Evolutionary conservation across 2,888 invertebrate species (phyloP).

Genomic region (Tipula unca): DNA sequence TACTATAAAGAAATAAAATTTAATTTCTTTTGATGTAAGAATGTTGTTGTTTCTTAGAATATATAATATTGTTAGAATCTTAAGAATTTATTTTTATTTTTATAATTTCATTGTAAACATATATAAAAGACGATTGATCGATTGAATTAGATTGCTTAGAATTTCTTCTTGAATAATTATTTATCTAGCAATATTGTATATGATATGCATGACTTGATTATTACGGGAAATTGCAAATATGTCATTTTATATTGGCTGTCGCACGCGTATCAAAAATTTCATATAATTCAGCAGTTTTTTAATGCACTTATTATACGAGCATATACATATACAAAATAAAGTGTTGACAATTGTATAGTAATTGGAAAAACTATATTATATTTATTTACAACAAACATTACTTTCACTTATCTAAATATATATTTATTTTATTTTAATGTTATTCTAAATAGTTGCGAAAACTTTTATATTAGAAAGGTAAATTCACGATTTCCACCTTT

Average conservation of each 20-base stretch:
- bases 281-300: not conserved
- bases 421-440: not conserved
- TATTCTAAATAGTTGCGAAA: not conserved
- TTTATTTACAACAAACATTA: not conserved
- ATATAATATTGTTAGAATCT: not conserved
- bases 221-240: not conserved
- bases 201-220: not conserved
- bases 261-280: not conserved
- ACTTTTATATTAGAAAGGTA: not conserved
- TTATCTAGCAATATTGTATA: not conserved
- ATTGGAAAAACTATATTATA: not conserved
- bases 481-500: conserved; percentile 14
- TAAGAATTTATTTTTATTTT: not conserved
- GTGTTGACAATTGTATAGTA: not conserved
- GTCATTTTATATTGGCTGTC: not conserved
- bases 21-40: conserved; percentile 14
- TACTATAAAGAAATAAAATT: not conserved
- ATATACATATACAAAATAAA: not conserved
- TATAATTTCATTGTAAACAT: not conserved
- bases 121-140: conserved; percentile 8
- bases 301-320: not conserved
- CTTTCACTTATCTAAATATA: not conserved
- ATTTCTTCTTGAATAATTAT: conserved; percentile 8
- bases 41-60: not conserved
- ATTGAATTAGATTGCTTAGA: conserved; percentile 14